Percentiles rank a stretch among this genome's conserved stretches.
These are phyloP conservation scores for Nothobranchius kuhntae DNA, from an alignment of 2,113 vertebrate genomes.

Conservation along the genomic window DNA sequence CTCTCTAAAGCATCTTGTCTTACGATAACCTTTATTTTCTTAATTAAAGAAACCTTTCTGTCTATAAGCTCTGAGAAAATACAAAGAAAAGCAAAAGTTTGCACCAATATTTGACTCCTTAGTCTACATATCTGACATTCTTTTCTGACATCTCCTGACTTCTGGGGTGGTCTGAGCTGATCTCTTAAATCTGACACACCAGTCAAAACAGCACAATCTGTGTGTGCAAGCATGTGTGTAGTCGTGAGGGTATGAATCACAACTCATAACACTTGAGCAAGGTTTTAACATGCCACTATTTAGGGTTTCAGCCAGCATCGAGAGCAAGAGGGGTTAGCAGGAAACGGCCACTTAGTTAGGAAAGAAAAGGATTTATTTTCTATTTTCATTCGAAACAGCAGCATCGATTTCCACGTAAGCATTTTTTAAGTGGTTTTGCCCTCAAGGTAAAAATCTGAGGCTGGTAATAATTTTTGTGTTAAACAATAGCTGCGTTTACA, in stretches of 20 bases:
- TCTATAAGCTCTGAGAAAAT: slow-evolving; percentile 13
- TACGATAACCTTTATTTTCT: too few species aligned
- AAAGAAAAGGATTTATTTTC: slow-evolving; percentile 23
- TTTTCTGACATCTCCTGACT: slow-evolving; percentile 34
- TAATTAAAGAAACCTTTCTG: slow-evolving; percentile 6
- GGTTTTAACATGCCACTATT: slow-evolving; percentile 64
- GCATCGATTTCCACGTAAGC: not conserved
- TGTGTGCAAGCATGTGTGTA: slow-evolving; percentile 48
- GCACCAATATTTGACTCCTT: slow-evolving; percentile 11
- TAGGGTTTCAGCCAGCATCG: slow-evolving; percentile 61
- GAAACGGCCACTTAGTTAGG: slow-evolving; percentile 37
- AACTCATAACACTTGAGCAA: slow-evolving; percentile 66
- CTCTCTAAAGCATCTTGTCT: slow-evolving; percentile 11
- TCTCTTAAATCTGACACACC: slow-evolving; percentile 71
- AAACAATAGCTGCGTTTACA: too few species aligned
- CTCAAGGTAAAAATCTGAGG: too few species aligned
- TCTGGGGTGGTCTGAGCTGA: slow-evolving; percentile 70
- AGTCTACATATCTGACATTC: slow-evolving; percentile 30
- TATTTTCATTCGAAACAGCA: slow-evolving; percentile 25
- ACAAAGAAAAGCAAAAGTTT: not conserved
- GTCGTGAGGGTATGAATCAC: slow-evolving; percentile 65
- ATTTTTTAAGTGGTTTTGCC: too few species aligned
- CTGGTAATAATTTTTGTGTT: too few species aligned
- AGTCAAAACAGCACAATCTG: slow-evolving; percentile 68
- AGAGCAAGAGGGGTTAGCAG: slow-evolving; percentile 16